Conservation (phyloP, 2,113 vertebrate genomes). For the Hymenochirus boettgeri region DNA sequence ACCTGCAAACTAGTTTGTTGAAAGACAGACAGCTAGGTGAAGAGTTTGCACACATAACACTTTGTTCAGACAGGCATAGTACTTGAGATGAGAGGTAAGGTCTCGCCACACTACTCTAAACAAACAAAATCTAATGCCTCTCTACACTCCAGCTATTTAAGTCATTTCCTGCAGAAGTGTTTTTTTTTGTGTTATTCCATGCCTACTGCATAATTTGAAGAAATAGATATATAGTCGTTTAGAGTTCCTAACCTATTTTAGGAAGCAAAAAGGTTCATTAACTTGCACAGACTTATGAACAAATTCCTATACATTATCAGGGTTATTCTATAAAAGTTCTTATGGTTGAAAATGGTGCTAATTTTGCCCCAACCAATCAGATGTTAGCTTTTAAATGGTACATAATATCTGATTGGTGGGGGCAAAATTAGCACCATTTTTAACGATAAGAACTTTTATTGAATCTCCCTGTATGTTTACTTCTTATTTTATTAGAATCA, state of each 20-base stretch:
- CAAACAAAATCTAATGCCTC: constrained; percentile 27
- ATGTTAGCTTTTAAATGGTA: too few species aligned
- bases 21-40: constrained; percentile 48
- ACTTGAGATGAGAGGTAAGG: constrained; percentile 35
- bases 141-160: constrained; percentile 19
- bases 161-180: constrained; percentile 38
- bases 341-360: too few species aligned
- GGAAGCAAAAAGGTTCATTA: constrained; percentile 26
- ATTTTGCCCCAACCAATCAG: too few species aligned
- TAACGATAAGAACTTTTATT: too few species aligned
- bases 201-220: constrained; percentile 9
- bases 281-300: neutral
- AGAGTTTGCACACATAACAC: constrained; percentile 36
- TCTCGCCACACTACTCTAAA: constrained; percentile 36
- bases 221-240: constrained; percentile 16
- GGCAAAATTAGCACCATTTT: too few species aligned
- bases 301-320: too few species aligned
- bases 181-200: constrained; percentile 4
- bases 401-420: too few species aligned
- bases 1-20: constrained; percentile 40
- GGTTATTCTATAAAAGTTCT: too few species aligned
- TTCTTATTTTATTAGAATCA: too few species aligned
- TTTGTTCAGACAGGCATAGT: constrained; percentile 40
- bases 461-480: too few species aligned
- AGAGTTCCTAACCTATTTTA: constrained; percentile 18